phyloP scores from a whole-genome alignment of 1,140 invertebrate species.

The Anthonomus grandis region DNA sequence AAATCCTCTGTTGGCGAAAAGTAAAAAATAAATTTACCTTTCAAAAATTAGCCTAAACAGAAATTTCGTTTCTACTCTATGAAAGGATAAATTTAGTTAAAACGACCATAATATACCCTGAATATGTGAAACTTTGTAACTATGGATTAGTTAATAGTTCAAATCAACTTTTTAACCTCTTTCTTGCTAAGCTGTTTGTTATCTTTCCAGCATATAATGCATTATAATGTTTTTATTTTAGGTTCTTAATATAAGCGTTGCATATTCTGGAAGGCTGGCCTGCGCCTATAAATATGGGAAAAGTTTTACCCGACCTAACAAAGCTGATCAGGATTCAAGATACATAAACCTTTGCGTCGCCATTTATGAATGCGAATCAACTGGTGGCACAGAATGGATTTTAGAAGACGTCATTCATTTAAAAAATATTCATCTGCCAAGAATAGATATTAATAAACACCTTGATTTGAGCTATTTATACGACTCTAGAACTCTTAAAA shows the following conservation, averaged over 20 bases:
- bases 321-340: constrained; percentile 73
- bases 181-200: too few relatives aligned
- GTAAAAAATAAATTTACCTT: too few relatives aligned
- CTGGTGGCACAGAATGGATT: constrained; percentile 97
- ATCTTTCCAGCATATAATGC: too few relatives aligned
- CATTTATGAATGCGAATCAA: constrained; percentile 99
- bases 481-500: constrained; percentile 75
- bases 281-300: constrained; percentile 92
- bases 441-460: constrained; percentile 74
- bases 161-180: too few relatives aligned
- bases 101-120: too few relatives aligned
- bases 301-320: constrained; percentile 76
- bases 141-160: too few relatives aligned
- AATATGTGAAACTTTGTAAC: too few relatives aligned
- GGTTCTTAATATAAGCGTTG: constrained; percentile 93
- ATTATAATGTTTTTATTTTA: too few relatives aligned
- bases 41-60: too few relatives aligned
- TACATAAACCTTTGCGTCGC: constrained; percentile 93
- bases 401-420: constrained; percentile 94
- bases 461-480: constrained; percentile 80
- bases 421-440: constrained; percentile 80
- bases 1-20: too few relatives aligned
- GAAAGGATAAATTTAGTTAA: too few relatives aligned
- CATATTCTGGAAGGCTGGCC: constrained; percentile 94
- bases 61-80: too few relatives aligned